A percentile compares a stretch with the other conserved stretches of the same genome.
Evolutionary conservation across 30 jellyfish, hydroid and myxozoan genomes (phyloP).

Genomic region (Pelagia noctiluca): DNA sequence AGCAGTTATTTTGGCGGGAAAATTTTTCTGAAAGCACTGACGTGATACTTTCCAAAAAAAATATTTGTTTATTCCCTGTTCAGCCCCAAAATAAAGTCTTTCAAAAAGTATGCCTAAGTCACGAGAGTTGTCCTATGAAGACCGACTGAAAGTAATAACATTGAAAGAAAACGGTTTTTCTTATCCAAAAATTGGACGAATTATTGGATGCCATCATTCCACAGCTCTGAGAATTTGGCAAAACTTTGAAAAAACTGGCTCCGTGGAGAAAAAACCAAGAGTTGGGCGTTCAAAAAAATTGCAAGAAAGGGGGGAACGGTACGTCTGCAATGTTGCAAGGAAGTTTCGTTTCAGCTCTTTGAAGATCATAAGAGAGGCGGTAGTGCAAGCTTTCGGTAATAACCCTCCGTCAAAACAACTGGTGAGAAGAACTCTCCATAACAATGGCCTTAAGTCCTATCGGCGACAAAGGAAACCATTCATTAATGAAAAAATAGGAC

Average conservation of each 20-base stretch:
- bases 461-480: too few relatives aligned
- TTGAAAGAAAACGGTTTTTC: background rate
- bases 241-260: background rate
- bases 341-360: too few relatives aligned
- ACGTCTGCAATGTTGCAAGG: too few relatives aligned
- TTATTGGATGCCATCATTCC: slow-evolving; percentile 10
- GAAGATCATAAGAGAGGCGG: too few relatives aligned
- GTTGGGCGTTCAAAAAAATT: background rate
- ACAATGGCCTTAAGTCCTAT: too few relatives aligned
- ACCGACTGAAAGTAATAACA: background rate
- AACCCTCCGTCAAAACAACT: too few relatives aligned
- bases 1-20: slow-evolving; percentile 8
- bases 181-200: background rate
- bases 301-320: too few relatives aligned
- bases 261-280: background rate
- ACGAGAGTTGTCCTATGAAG: background rate
- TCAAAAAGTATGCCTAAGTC: background rate
- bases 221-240: background rate
- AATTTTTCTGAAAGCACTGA: background rate
- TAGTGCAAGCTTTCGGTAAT: too few relatives aligned
- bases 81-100: background rate
- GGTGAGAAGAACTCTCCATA: too few relatives aligned
- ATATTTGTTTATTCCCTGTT: background rate
- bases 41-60: background rate
- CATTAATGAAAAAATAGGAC: too few relatives aligned